A percentile compares a stretch with the other conserved stretches of the same genome.
Evolutionary conservation across 2,797 vertebrate genomes (phyloP).

Genomic region (Glyptemys insculpta): DNA sequence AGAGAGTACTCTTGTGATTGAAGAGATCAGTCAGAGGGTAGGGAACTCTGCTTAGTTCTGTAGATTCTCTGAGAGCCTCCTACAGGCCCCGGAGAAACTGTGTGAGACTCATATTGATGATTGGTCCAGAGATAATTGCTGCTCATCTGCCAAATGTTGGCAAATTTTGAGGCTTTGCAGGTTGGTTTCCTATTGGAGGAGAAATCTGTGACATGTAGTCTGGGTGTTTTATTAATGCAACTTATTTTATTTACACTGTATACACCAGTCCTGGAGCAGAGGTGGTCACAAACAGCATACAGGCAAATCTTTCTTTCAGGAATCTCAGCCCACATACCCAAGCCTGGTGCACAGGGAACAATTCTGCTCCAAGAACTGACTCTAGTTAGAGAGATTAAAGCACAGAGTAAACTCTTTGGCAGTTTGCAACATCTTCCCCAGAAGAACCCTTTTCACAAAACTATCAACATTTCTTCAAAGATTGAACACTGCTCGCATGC

Average conservation of each 20-base stretch:
- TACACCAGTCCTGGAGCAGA: rapidly evolving
- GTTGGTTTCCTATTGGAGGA: not conserved
- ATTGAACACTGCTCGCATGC: not conserved
- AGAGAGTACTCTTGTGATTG: not conserved
- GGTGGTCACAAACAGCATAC: not conserved
- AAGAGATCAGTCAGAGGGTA: not conserved
- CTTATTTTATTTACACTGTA: not conserved
- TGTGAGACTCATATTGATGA: not conserved
- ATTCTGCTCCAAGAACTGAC: not conserved
- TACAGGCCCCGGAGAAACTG: rapidly evolving
- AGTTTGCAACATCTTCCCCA: not conserved
- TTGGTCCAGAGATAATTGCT: not conserved
- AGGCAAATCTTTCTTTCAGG: rapidly evolving
- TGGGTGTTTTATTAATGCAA: not conserved
- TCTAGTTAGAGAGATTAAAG: not conserved
- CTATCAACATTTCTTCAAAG: not conserved
- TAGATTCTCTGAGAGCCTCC: not conserved
- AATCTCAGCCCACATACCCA: not conserved
- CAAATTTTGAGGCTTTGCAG: not conserved
- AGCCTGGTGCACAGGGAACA: not conserved
- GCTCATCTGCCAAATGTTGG: rapidly evolving
- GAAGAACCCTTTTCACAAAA: not conserved
- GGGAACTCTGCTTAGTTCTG: not conserved
- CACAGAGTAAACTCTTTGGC: not conserved
- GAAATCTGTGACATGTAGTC: not conserved